These are phyloP conservation scores for Sebastes vulpes DNA, from an alignment of 2,797 vertebrate species.

Conservation along the genomic window DNA sequence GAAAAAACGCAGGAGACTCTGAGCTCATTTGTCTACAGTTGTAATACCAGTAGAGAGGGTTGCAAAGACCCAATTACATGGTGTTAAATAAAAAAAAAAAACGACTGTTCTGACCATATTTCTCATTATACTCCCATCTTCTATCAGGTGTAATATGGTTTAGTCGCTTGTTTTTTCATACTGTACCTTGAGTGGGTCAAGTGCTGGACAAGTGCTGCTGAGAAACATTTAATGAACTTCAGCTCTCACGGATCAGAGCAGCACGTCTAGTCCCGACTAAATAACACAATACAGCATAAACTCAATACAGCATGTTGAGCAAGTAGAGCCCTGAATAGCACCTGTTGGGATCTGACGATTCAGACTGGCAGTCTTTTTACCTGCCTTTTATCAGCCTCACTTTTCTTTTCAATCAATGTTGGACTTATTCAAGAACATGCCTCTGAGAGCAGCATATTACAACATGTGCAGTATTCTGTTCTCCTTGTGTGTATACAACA, in stretches of 20 bases:
- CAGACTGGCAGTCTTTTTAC: neutral
- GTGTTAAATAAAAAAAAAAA: neutral
- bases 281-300: neutral
- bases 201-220: slow-evolving; percentile 15
- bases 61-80: neutral
- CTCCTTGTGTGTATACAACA: neutral
- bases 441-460: neutral
- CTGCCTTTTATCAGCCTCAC: neutral
- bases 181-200: slow-evolving; percentile 21
- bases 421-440: neutral
- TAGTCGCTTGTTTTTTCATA: neutral
- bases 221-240: neutral
- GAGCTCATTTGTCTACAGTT: slow-evolving; percentile 24
- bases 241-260: slow-evolving; percentile 1
- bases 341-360: neutral
- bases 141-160: neutral
- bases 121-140: neutral
- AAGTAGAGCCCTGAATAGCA: neutral
- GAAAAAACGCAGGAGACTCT: neutral
- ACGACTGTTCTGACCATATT: neutral
- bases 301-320: neutral
- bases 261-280: neutral
- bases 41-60: neutral
- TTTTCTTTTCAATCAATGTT: neutral
- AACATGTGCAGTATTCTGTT: neutral